Evolutionary conservation across 2,797 vertebrate species (phyloP).

Genomic region (Protonibea diacanthus): DNA sequence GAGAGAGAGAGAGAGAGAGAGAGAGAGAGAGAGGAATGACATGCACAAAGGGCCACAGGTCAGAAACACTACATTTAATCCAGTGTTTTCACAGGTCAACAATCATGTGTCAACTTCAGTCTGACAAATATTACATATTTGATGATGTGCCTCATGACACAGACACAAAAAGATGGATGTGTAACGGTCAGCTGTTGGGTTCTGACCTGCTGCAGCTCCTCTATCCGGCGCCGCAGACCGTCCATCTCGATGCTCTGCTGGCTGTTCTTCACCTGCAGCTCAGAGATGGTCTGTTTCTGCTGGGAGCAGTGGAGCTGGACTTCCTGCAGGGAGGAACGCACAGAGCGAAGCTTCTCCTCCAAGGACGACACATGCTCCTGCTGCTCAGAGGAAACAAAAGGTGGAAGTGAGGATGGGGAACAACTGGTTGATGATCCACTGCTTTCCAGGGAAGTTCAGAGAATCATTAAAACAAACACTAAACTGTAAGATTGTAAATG

Average conservation of each 20-base stretch:
- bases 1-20: no score
- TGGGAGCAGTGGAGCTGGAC: slow-evolving; percentile 89
- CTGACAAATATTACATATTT: neutral
- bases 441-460: neutral
- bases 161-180: neutral
- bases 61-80: neutral
- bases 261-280: slow-evolving; percentile 87
- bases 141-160: no score
- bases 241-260: slow-evolving; percentile 88
- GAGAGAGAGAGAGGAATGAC: no score
- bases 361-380: slow-evolving; percentile 87
- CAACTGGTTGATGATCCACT: neutral
- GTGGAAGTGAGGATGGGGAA: neutral
- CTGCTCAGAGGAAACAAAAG: slow-evolving; percentile 74
- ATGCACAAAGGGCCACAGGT: no score
- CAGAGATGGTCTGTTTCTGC: slow-evolving; percentile 89
- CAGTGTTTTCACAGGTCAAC: neutral
- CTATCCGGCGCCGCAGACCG: slow-evolving; percentile 85
- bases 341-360: slow-evolving; percentile 91
- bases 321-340: slow-evolving; percentile 90
- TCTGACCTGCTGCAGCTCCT: slow-evolving; percentile 93
- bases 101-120: neutral
- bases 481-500: neutral
- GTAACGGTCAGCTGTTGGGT: neutral
- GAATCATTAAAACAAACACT: neutral